These are phyloP conservation scores for Drosophila ogumai DNA, from an alignment of 1,140 invertebrate genomes.

Conservation along the genomic window DNA sequence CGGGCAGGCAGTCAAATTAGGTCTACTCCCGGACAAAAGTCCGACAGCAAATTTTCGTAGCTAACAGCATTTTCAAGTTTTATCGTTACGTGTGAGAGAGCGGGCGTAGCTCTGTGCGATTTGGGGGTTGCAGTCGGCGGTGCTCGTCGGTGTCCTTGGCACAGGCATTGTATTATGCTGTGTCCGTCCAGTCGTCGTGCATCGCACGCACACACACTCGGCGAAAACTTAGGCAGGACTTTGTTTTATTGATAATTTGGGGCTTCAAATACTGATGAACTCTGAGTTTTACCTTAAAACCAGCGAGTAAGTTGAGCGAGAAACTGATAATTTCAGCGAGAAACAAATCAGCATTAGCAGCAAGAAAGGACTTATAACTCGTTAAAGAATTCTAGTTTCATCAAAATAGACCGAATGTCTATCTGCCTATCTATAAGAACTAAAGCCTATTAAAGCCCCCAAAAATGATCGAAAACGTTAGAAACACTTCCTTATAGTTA, in stretches of 20 bases:
- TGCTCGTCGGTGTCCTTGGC: constrained; percentile 68
- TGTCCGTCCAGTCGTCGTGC: neutral
- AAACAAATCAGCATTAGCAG: neutral
- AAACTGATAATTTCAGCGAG: neutral
- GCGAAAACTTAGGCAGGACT: neutral
- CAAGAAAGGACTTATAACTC: neutral
- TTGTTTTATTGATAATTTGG: neutral
- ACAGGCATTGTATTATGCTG: constrained; percentile 59
- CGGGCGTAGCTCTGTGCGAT: constrained; percentile 9
- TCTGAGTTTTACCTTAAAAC: neutral
- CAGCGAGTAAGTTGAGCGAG: neutral
- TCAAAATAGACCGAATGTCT: too few species aligned
- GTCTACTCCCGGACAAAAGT: constrained; percentile 57
- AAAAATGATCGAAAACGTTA: neutral
- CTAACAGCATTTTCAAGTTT: constrained; percentile 83
- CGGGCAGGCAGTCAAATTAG: constrained; percentile 41
- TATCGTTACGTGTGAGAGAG: constrained; percentile 62
- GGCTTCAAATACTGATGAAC: too few species aligned
- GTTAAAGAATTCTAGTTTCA: neutral
- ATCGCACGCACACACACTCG: constrained; percentile 23
- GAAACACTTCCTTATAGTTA: neutral
- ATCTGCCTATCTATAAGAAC: neutral
- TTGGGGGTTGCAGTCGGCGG: constrained; percentile 6
- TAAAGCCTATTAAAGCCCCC: neutral
- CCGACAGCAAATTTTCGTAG: constrained; percentile 76